Conservation (phyloP, 2,888 invertebrate species). For the Drosophila austrosaltans region DNA sequence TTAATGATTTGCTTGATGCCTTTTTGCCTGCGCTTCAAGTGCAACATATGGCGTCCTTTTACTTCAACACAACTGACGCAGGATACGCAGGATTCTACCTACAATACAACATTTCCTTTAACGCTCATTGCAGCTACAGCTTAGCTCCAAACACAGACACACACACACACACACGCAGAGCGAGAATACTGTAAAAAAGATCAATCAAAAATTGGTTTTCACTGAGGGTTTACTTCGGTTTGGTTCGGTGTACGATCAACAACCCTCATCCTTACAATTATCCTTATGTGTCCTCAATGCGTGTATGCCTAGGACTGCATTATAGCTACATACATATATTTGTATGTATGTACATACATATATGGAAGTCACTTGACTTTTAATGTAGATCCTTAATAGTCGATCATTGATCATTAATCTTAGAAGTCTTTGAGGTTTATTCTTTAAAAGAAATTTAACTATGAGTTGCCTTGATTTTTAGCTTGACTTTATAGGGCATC, state of each 20-base stretch:
- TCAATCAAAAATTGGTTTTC: conserved; percentile 49
- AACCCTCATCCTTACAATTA: background rate
- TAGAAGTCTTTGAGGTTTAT: no score
- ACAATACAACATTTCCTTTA: conserved; percentile 25
- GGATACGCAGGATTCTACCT: conserved; percentile 68
- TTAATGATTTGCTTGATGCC: conserved; percentile 61
- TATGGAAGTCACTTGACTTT: conserved; percentile 7
- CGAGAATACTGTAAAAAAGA: conserved; percentile 40
- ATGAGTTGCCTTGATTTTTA: background rate
- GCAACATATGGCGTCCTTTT: conserved; percentile 68
- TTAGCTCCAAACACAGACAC: conserved; percentile 23
- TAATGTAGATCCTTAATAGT: background rate
- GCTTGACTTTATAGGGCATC: no score
- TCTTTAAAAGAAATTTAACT: no score
- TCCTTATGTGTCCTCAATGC: background rate
- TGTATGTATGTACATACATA: background rate
- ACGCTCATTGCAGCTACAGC: conserved; percentile 54
- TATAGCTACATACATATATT: background rate
- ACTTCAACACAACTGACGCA: conserved; percentile 77
- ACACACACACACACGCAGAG: conserved; percentile 13
- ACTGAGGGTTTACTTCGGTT: conserved; percentile 7
- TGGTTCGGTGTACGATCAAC: background rate
- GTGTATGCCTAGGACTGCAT: conserved; percentile 9
- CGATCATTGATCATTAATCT: no score
- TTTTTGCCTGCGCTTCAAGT: conserved; percentile 51